Base-by-base conservation (phyloP, 2,113 vertebrate genomes). In the Proteles cristata region DNA sequence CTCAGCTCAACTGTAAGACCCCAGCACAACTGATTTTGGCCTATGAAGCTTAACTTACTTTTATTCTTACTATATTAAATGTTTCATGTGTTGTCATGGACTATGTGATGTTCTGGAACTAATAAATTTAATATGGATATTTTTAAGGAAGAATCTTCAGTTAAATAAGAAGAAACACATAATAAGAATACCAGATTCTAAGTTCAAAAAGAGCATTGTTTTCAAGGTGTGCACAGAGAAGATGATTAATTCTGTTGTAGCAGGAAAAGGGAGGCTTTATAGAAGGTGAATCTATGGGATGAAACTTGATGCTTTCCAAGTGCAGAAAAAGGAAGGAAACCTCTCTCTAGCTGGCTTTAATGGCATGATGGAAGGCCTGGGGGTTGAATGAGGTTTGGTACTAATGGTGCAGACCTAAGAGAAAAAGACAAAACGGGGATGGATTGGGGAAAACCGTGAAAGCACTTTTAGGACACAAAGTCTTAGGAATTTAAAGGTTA, bases 321-420 rank as follows among this genome's bases (percentile, higher is more conserved):
- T 66, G 28, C 39, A 69, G 14, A 48, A 61, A 48, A 33, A 19
- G 21, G 8, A 61, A 95, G 48, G 11, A 79, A 92, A 25, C 14
- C 33, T 55, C 8, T 80, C 71, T 65, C 15, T 45, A 17, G 0
- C 35, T 17, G 23, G 4, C 8, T 74, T 35, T 39, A 35, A 73
- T 66, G 80, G n/a, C 68, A 61, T 15, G 25, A 88, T 6, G 61
- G 68, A 82, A 61, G 1, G 23, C n/a, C 55, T 81, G 48, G n/a
- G 2, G 16, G 25, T 14, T 63, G 10, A 7, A 0, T 7, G 15
- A 87, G 5, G 0, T 76, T 43, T 28, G 14, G 4, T 48, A 17
- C 33, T 39, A 61, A n/a, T 7, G 21, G 5, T 23, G 11, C 39
- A 88, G 21, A 76, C 2, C 5, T 25, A 33, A 74, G n/a, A 73